phyloP scores from a whole-genome alignment of 2,888 invertebrate genomes.

The Gortyna flavago region DNA sequence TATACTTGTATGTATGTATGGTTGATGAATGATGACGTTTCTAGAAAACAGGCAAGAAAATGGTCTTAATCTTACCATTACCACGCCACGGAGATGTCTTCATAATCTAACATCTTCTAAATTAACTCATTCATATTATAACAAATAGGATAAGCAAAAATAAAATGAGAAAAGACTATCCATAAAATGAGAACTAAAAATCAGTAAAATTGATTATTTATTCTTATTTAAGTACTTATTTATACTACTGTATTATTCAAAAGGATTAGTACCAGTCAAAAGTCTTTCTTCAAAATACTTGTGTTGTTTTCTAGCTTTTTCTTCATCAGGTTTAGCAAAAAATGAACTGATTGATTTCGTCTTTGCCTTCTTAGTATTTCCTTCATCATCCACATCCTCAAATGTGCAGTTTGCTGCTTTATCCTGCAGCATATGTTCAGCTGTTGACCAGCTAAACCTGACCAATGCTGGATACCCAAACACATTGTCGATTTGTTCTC shows the following conservation, averaged over 20 bases:
- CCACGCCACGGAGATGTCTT: not conserved
- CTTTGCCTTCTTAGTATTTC: conserved; percentile 80
- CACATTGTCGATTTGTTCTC: conserved; percentile 94
- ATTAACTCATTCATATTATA: not conserved
- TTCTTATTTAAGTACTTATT: conserved; percentile 32
- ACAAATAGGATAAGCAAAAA: not conserved
- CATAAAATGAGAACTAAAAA: conserved; percentile 33
- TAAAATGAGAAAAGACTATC: not conserved
- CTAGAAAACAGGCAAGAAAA: not conserved
- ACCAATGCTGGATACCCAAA: conserved; percentile 99
- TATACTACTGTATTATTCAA: conserved; percentile 76
- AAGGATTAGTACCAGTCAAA: conserved; percentile 88
- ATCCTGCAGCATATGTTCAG: conserved; percentile 94
- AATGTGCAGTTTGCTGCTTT: conserved; percentile 93
- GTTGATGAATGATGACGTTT: not conserved
- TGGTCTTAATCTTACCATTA: not conserved
- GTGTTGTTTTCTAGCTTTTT: conserved; percentile 88
- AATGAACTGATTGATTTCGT: conserved; percentile 91
- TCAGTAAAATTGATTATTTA: conserved; percentile 39
- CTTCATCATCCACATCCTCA: conserved; percentile 91
- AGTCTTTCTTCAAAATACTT: conserved; percentile 92
- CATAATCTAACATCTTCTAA: not conserved
- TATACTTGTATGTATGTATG: not conserved
- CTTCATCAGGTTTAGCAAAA: conserved; percentile 83
- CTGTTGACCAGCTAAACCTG: conserved; percentile 99